Evolutionary conservation across 2,797 vertebrate species (phyloP), one percentile per base, ranked within the genome.

Genomic region (Myotis planiceps): DNA sequence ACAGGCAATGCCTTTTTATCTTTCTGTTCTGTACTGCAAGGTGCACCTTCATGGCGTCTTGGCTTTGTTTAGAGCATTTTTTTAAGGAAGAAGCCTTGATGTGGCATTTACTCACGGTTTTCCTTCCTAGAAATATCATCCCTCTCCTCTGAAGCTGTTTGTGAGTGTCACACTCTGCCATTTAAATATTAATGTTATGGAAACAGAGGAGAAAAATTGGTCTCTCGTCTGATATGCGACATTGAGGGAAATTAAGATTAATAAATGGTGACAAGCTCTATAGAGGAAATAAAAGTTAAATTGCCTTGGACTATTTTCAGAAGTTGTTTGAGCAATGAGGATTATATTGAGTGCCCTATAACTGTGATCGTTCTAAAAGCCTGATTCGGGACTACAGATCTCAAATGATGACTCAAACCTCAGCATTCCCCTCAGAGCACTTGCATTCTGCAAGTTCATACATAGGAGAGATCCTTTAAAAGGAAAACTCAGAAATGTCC

Each of bases 161-260:
- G 72, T 96, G 91, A 96, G 83, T 93, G 74, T 72, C 92, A 93
- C 12, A 23, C 42, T 88, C 84, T 95, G 66, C 90, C 84, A 93
- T 90, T 97, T 97, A 97, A 97, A 97, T 97, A 97, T 97, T 97
- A 97, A 97, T 95, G 82, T 85, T 97, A 96, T 86, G 83, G 96
- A 97, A 97, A 92, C 93, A 94, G 88, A 90, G 69, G 76, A 95
- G 96, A 92, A 95, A 96, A 96, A 93, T 81, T 1, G 1, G 87
- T 90, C 88, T 96, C 88, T 97, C 93, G 51, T 95, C 96, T 88
- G 92, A 93, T 95, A 96, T 72, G 76, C 19, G n/a, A 90, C 92
- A 87, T 90, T 95, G 81, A 94, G 71, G 78, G 87, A 96, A 97
- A 96, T 97, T 97, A 97, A 97, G 94, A 97, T 93, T 97, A 97